Percentiles rank a stretch among this genome's conserved stretches.
phyloP scores from a whole-genome alignment of 2,888 invertebrate species.

The Epinotia ramella region DNA sequence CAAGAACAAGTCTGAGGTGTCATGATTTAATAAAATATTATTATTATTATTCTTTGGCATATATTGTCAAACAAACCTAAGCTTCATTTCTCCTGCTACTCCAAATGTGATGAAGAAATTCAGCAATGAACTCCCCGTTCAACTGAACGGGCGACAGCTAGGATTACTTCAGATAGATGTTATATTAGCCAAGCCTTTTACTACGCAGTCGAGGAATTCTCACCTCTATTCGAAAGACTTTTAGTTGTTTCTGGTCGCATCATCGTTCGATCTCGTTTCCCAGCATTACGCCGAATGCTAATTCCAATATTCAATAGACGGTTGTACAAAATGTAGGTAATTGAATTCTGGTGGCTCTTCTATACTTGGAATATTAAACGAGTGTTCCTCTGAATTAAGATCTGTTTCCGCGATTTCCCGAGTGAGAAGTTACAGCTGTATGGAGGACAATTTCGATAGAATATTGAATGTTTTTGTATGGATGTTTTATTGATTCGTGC shows the following conservation, averaged over 20 bases:
- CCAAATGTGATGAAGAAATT: conserved; percentile 25
- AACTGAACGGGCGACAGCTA: conserved; percentile 36
- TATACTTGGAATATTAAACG: conserved; percentile 41
- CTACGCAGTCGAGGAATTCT: neutral
- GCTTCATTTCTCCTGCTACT: neutral
- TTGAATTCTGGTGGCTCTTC: conserved; percentile 39
- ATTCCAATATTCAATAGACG: conserved; percentile 45
- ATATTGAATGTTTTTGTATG: too few species aligned
- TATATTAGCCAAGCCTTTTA: neutral
- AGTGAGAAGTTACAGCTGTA: conserved; percentile 5
- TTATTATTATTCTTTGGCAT: too few species aligned
- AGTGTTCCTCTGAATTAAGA: conserved; percentile 27
- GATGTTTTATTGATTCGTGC: conserved; percentile 26
- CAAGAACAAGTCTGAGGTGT: too few species aligned
- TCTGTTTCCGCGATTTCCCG: conserved; percentile 23
- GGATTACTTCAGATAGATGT: conserved; percentile 29
- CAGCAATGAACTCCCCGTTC: conserved; percentile 35
- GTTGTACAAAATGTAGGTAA: conserved; percentile 44
- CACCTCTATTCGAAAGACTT: neutral
- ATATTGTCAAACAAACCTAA: neutral
- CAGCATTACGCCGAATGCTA: conserved; percentile 38
- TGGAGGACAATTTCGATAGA: conserved; percentile 16
- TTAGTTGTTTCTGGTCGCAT: neutral
- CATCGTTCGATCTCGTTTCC: neutral
- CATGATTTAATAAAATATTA: too few species aligned